A percentile compares a stretch with the other conserved stretches of the same genome.
phyloP scores from a whole-genome alignment of 2,797 vertebrate genomes.

The Danio jaintianensis region DNA sequence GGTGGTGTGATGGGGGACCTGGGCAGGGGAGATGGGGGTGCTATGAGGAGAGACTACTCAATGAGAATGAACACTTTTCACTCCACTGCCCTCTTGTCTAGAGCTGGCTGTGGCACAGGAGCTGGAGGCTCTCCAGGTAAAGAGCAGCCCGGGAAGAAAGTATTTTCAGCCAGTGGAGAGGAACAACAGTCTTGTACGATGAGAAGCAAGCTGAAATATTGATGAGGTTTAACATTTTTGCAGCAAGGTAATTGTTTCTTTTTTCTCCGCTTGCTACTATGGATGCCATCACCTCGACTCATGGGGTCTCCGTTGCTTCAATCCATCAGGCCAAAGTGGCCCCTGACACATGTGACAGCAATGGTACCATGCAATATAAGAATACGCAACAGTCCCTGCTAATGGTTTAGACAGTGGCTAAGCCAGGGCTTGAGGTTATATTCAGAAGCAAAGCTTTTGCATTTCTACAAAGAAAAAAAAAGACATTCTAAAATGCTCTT shows the following conservation, averaged over 20 bases:
- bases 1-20: constrained; percentile 42
- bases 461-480: constrained; percentile 14
- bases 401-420: constrained; percentile 50
- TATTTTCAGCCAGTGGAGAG: constrained; percentile 56
- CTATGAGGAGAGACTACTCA: constrained; percentile 27
- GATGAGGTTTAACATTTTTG: constrained; percentile 70
- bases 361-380: constrained; percentile 32
- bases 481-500: constrained; percentile 10
- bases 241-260: constrained; percentile 67
- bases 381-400: constrained; percentile 43
- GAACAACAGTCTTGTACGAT: constrained; percentile 63
- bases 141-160: constrained; percentile 54
- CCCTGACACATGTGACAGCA: constrained; percentile 45
- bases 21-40: constrained; percentile 33
- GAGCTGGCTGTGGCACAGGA: constrained; percentile 36
- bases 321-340: constrained; percentile 49
- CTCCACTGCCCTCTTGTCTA: constrained; percentile 50
- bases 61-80: constrained; percentile 46
- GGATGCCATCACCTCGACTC: constrained; percentile 63
- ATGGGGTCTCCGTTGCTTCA: constrained; percentile 33
- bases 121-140: constrained; percentile 55
- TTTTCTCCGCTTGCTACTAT: constrained; percentile 46
- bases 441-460: constrained; percentile 22
- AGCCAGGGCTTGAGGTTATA: constrained; percentile 34
- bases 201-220: constrained; percentile 72